These are phyloP conservation scores for Listrodromus nycthemerus DNA, from an alignment of 2,888 invertebrate species.

Conservation along the genomic window DNA sequence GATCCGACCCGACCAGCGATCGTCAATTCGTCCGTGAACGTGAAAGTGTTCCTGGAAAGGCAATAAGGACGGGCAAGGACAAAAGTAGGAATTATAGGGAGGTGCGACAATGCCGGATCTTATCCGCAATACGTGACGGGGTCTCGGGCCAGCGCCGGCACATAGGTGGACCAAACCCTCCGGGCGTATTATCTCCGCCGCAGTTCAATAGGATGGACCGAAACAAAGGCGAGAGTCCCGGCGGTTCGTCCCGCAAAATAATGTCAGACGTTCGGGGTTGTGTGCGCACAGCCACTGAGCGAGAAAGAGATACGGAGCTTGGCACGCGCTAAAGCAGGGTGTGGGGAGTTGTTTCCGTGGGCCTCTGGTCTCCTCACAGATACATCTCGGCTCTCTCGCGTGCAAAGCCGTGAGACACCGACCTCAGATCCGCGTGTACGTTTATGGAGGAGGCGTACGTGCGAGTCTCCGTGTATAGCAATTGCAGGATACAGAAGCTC, in stretches of 20 bases:
- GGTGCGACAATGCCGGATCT: conserved; percentile 67
- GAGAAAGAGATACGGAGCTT: conserved; percentile 79
- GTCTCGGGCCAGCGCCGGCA: conserved; percentile 20
- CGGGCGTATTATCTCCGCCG: conserved; percentile 80
- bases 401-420: conserved; percentile 30
- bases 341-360: conserved; percentile 53
- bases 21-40: not conserved
- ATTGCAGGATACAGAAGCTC: conserved; percentile 12
- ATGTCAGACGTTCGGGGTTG: conserved; percentile 78
- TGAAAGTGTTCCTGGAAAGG: conserved; percentile 54
- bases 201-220: conserved; percentile 82
- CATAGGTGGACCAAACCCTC: conserved; percentile 53
- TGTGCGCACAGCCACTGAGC: conserved; percentile 71
- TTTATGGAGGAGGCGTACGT: conserved; percentile 61
- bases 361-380: conserved; percentile 49
- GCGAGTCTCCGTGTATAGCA: conserved; percentile 9
- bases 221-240: conserved; percentile 78
- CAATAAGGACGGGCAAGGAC: conserved; percentile 63
- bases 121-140: conserved; percentile 65
- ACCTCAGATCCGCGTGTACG: conserved; percentile 41
- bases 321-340: conserved; percentile 48
- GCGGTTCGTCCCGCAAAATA: conserved; percentile 77
- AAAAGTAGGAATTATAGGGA: conserved; percentile 67
- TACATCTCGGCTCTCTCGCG: conserved; percentile 40
- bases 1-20: not conserved